Evolutionary conservation across 2,113 vertebrate genomes (phyloP).

Genomic region (Chrysochloris asiatica): DNA sequence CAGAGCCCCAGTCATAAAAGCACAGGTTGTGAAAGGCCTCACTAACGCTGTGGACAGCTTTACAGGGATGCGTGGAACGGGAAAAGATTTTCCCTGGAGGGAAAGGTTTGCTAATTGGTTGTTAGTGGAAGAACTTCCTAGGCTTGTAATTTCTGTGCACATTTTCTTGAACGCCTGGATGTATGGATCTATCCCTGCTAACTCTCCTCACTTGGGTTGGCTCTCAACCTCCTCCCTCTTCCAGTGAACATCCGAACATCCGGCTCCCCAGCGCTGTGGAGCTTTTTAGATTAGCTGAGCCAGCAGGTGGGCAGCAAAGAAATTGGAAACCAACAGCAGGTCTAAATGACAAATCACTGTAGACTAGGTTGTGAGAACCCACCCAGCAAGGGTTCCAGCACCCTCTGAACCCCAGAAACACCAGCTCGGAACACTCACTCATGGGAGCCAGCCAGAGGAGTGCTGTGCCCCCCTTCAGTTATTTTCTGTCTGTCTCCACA

Average conservation of each 20-base stretch:
- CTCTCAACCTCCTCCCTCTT: constrained; percentile 40
- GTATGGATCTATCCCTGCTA: constrained; percentile 1
- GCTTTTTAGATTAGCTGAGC: constrained; percentile 80
- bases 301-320: constrained; percentile 82
- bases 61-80: constrained; percentile 15
- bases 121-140: constrained; percentile 63
- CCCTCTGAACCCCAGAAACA: background rate
- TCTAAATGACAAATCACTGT: constrained; percentile 66
- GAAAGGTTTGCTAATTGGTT: constrained; percentile 65
- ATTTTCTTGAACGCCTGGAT: constrained; percentile 73
- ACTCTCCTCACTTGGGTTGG: constrained; percentile 67
- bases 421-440: background rate
- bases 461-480: background rate
- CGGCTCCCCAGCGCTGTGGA: constrained; percentile 70
- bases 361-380: constrained; percentile 22
- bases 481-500: accelerated
- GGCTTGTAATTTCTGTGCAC: constrained; percentile 69
- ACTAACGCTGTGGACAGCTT: constrained; percentile 50
- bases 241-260: constrained; percentile 44
- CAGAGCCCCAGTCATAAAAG: background rate
- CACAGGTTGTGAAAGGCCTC: background rate
- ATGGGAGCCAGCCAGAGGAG: background rate
- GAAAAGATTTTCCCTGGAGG: constrained; percentile 49
- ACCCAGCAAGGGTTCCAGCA: constrained; percentile 64
- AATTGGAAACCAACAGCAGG: constrained; percentile 84